Percentiles rank a stretch among this genome's conserved stretches.
Evolutionary conservation across 2,113 vertebrate genomes (phyloP).

Genomic region (Rhinoderma darwinii): DNA sequence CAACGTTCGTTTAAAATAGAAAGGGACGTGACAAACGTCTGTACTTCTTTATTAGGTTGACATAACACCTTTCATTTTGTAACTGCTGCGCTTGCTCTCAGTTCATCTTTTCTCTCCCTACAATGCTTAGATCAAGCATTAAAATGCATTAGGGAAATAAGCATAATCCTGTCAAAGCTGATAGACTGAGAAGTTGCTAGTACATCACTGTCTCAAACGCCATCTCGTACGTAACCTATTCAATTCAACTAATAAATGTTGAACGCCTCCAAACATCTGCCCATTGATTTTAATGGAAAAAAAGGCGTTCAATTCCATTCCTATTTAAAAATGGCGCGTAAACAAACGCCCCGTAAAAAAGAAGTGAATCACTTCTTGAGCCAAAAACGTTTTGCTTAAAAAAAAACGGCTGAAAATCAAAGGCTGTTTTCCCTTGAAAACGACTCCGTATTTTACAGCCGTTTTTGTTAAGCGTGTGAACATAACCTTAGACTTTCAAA

Average conservation of each 20-base stretch:
- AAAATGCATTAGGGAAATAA: slow-evolving; percentile 19
- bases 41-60: slow-evolving; percentile 5
- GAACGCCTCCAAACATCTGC: no score
- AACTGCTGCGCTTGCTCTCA: slow-evolving; percentile 25
- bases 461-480: no score
- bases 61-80: slow-evolving; percentile 46
- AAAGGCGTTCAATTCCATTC: no score
- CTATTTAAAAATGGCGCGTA: no score
- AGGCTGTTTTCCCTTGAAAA: no score
- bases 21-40: slow-evolving; percentile 31
- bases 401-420: no score
- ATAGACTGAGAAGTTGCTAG: neutral
- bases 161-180: neutral
- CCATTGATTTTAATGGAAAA: no score
- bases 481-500: no score
- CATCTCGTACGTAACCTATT: neutral
- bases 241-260: slow-evolving; percentile 10
- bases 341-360: no score
- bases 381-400: no score
- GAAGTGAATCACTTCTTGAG: no score
- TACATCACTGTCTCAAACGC: neutral
- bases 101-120: neutral
- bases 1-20: slow-evolving; percentile 43
- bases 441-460: no score
- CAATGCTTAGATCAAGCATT: slow-evolving; percentile 13